Evolutionary conservation across 2,797 vertebrate genomes (phyloP).

Genomic region (Trichosurus vulpecula): DNA sequence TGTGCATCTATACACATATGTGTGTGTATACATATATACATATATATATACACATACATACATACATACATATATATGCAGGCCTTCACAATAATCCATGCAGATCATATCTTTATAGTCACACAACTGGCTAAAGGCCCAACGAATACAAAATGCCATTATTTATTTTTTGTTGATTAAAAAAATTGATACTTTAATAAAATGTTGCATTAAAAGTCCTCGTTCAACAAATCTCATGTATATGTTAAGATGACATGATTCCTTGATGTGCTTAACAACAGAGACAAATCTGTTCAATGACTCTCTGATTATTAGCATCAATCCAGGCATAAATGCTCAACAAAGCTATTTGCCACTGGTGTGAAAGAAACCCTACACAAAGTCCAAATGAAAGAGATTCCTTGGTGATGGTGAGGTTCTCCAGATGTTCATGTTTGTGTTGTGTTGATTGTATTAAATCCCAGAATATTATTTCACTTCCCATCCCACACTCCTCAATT

Average conservation of each 20-base stretch:
- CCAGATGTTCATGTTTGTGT: not conserved
- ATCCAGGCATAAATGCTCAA: not conserved
- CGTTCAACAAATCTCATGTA: not conserved
- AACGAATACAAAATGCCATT: not conserved
- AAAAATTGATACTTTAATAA: not conserved
- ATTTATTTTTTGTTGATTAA: not conserved
- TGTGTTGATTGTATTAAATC: not conserved
- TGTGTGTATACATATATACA: too few relatives aligned
- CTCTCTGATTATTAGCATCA: not conserved
- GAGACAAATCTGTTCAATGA: not conserved
- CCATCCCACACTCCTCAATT: not conserved
- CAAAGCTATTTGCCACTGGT: not conserved
- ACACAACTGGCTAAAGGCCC: not conserved
- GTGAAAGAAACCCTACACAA: not conserved
- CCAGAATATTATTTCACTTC: not conserved
- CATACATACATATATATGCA: fast-evolving
- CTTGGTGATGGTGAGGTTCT: not conserved
- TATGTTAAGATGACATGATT: not conserved
- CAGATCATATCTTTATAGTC: not conserved
- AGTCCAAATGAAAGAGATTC: not conserved
- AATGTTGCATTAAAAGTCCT: not conserved
- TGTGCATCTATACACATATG: not conserved
- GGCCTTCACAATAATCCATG: not conserved
- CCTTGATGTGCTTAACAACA: not conserved
- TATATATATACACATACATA: too few relatives aligned